Conservation (phyloP, 2,797 vertebrate genomes). For the Rhabdomys pumilio region DNA sequence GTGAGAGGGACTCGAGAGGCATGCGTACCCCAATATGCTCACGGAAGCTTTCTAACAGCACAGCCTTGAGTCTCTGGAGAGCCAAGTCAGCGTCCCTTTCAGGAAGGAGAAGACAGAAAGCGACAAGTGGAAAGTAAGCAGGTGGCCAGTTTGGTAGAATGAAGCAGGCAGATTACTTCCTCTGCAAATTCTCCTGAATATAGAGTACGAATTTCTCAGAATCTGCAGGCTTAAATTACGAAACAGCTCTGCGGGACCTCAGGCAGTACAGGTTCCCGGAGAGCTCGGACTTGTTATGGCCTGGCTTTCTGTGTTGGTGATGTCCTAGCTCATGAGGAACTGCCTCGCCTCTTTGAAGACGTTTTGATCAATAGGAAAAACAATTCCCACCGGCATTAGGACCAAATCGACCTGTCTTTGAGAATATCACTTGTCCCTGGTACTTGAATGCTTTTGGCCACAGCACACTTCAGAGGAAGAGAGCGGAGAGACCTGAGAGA, state of each 20-base stretch:
- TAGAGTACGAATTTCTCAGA: conserved; percentile 11
- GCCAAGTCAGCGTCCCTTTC: not conserved
- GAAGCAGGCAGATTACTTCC: conserved; percentile 22
- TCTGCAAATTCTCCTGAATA: conserved; percentile 15
- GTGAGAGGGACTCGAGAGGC: not conserved
- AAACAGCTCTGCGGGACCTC: not conserved
- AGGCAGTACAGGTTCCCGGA: not conserved
- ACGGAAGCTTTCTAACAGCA: conserved; percentile 39
- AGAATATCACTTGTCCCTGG: conserved; percentile 17
- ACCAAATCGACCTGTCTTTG: conserved; percentile 28
- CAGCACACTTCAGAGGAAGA: not conserved
- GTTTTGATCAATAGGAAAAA: conserved; percentile 2
- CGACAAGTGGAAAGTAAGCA: not conserved
- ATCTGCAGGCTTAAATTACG: not conserved
- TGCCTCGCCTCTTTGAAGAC: not conserved
- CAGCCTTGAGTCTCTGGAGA: not conserved
- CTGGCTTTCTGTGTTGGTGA: not conserved
- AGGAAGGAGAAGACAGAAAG: conserved; percentile 27
- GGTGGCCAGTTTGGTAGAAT: not conserved
- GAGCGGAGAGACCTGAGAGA: conserved; percentile 34
- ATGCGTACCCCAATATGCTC: not conserved
- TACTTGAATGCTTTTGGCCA: not conserved
- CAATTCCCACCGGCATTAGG: not conserved
- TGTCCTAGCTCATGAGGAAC: not conserved
- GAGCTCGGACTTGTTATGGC: not conserved